Evolutionary conservation across 1,140 invertebrate species (phyloP).

Genomic region (Dryas iulia): DNA sequence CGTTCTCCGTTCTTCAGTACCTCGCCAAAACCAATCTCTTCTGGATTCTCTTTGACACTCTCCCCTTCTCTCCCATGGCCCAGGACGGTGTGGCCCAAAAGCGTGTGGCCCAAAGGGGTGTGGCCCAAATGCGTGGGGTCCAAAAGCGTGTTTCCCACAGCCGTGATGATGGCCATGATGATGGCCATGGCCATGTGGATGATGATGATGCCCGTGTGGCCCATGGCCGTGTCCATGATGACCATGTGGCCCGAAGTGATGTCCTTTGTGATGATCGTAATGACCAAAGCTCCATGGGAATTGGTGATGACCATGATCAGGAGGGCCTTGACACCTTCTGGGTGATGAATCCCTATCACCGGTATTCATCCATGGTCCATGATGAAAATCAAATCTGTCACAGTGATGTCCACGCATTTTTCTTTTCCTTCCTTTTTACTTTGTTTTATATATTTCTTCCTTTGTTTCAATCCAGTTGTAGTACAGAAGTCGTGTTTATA

Average conservation of each 20-base stretch:
- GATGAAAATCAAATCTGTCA: neutral
- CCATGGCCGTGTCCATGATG: conserved; percentile 13
- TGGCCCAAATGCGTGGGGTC: no score
- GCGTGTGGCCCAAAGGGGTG: no score
- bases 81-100: neutral
- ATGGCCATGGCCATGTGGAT: conserved; percentile 5
- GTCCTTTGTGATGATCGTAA: neutral
- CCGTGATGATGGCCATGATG: no score
- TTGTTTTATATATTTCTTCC: neutral
- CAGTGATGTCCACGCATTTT: neutral
- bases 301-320: conserved; percentile 1
- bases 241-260: neutral
- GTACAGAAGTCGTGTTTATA: neutral
- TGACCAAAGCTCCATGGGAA: neutral
- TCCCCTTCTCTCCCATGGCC: neutral
- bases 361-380: neutral
- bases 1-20: conserved; percentile 2
- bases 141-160: no score
- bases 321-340: neutral
- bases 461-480: neutral
- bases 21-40: neutral
- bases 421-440: neutral
- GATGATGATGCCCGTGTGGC: neutral
- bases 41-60: neutral
- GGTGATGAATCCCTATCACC: neutral